phyloP scores from a whole-genome alignment of 2,888 invertebrate genomes.

The Luffia ferchaultella region DNA sequence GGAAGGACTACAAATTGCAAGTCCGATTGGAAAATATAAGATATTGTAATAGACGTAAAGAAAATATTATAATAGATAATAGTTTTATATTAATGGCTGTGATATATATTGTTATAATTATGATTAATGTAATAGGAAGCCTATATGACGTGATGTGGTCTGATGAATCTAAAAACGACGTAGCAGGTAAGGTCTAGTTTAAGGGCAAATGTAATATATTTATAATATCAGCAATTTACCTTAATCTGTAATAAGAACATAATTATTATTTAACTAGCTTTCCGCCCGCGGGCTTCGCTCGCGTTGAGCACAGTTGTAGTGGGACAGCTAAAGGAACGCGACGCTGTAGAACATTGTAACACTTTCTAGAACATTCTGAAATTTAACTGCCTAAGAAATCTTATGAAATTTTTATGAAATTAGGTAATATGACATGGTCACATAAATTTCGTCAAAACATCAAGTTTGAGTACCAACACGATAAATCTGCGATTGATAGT shows the following conservation, averaged over 20 bases:
- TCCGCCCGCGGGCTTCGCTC: too few species aligned
- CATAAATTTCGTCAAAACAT: too few species aligned
- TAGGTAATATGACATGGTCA: too few species aligned
- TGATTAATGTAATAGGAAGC: conserved; percentile 37
- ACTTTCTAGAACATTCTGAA: too few species aligned
- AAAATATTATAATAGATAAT: conserved; percentile 23
- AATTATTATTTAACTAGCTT: too few species aligned
- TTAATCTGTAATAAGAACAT: conserved; percentile 17
- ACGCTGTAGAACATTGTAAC: too few species aligned
- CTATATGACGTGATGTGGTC: conserved; percentile 26
- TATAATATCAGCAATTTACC: conserved; percentile 14
- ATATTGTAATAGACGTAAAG: conserved; percentile 34
- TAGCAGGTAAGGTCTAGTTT: conserved; percentile 3
- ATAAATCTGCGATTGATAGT: too few species aligned
- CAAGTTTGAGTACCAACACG: too few species aligned
- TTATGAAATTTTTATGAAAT: too few species aligned
- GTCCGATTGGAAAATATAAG: conserved; percentile 26
- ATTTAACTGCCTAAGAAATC: too few species aligned
- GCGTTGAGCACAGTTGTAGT: too few species aligned
- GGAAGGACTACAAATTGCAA: conserved; percentile 32
- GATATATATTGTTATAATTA: conserved; percentile 31
- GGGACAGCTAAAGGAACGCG: too few species aligned
- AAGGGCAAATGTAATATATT: neutral
- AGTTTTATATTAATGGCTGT: conserved; percentile 33
- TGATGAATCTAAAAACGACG: neutral